phyloP scores from a whole-genome alignment of 1,140 invertebrate species.

The Calliopsis andreniformis region DNA sequence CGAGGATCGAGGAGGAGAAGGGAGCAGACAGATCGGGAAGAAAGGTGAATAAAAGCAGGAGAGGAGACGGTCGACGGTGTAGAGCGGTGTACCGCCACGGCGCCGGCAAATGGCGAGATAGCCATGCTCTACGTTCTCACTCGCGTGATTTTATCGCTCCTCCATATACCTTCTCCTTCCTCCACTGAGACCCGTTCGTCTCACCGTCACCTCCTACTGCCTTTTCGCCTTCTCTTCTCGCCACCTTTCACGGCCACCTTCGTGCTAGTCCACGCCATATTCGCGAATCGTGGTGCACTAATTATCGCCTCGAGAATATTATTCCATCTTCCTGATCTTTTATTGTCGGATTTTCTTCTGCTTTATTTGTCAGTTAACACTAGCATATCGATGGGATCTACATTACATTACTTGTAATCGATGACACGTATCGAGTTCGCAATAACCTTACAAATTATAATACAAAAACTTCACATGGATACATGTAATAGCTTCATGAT shows the following conservation, averaged over 20 bases:
- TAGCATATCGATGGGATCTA: neutral
- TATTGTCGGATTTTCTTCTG: conserved; percentile 10
- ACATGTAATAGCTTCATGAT: too few species aligned
- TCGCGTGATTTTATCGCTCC: conserved; percentile 71
- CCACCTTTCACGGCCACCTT: conserved; percentile 5
- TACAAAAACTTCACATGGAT: too few species aligned
- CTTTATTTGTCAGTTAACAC: conserved; percentile 19
- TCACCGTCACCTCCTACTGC: conserved; percentile 46
- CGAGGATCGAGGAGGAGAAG: neutral
- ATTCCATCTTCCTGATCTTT: conserved; percentile 34
- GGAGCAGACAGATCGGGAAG: conserved; percentile 19
- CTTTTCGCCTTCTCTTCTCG: conserved; percentile 57
- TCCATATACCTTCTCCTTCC: conserved; percentile 30
- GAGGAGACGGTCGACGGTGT: conserved; percentile 26
- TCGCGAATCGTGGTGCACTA: conserved; percentile 64
- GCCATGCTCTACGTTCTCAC: conserved; percentile 54
- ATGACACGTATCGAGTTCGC: too few species aligned
- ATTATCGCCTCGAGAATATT: conserved; percentile 57
- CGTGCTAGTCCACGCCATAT: conserved; percentile 17
- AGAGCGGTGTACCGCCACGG: conserved; percentile 56
- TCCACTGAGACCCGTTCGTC: conserved; percentile 27
- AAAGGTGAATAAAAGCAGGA: conserved; percentile 27
- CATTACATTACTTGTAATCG: too few species aligned
- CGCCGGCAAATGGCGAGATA: conserved; percentile 66
- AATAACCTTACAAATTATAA: too few species aligned